Evolutionary conservation across 2,888 invertebrate genomes (phyloP).

Genomic region (Hypolimnas misippus): DNA sequence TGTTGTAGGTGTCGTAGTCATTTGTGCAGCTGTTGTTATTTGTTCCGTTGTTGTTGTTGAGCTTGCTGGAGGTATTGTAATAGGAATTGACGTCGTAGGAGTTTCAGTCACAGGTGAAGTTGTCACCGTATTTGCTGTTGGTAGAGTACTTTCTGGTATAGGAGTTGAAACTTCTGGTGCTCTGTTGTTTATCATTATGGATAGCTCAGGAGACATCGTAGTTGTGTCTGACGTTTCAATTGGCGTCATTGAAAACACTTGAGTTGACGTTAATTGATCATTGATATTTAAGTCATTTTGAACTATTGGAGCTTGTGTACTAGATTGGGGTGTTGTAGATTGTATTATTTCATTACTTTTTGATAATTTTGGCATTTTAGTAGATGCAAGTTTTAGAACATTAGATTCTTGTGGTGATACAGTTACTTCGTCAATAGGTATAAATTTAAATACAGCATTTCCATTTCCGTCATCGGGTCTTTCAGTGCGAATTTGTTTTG

Average conservation of each 20-base stretch:
- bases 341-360: conserved; percentile 54
- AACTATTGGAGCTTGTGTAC: conserved; percentile 43
- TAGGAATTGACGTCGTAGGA: conserved; percentile 31
- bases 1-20: conserved; percentile 43
- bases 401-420: conserved; percentile 69
- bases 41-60: conserved; percentile 46
- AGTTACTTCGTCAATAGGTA: conserved; percentile 77
- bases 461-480: conserved; percentile 71
- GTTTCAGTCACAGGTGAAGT: conserved; percentile 45
- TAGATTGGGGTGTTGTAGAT: conserved; percentile 55
- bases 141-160: conserved; percentile 47
- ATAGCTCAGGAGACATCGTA: conserved; percentile 42
- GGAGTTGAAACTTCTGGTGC: conserved; percentile 18
- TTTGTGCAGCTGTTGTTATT: conserved; percentile 40
- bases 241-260: conserved; percentile 17
- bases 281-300: conserved; percentile 41
- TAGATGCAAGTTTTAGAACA: conserved; percentile 70
- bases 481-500: conserved; percentile 81
- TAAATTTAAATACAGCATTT: conserved; percentile 74
- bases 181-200: conserved; percentile 31
- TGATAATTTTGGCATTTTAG: conserved; percentile 61
- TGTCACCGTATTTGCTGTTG: conserved; percentile 40
- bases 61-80: conserved; percentile 32
- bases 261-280: conserved; percentile 21
- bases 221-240: conserved; percentile 47